phyloP scores from a whole-genome alignment of 2,797 vertebrate species.

The Rhinoraja longicauda region DNA sequence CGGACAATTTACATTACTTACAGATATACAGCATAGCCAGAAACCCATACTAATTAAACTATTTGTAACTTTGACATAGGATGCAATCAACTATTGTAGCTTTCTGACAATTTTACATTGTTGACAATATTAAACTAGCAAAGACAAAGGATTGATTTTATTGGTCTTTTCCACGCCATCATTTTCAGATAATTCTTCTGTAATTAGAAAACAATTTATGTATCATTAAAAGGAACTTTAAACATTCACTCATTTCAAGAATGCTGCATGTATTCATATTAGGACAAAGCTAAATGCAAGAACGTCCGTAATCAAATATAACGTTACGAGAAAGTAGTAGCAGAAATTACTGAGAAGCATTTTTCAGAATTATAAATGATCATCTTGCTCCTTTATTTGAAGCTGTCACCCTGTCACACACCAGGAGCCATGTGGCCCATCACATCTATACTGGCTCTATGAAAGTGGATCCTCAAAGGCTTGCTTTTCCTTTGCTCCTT shows the following conservation, averaged over 20 bases:
- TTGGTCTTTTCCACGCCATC: neutral
- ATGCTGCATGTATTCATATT: neutral
- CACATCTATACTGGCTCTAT: no score
- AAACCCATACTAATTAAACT: neutral
- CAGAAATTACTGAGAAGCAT: neutral
- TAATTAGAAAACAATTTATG: neutral
- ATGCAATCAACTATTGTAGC: neutral
- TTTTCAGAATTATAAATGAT: neutral
- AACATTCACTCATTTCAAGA: neutral
- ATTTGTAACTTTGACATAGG: neutral
- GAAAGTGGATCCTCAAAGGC: no score
- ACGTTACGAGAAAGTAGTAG: neutral
- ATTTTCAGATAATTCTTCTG: conserved; percentile 13
- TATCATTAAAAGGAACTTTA: neutral
- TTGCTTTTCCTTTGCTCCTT: no score
- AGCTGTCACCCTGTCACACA: no score
- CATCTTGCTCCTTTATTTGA: neutral
- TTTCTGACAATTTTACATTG: neutral
- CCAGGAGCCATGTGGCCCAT: no score
- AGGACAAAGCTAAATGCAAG: neutral
- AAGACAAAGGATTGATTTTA: neutral
- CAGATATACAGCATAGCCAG: conserved; percentile 25
- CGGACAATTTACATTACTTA: conserved; percentile 33
- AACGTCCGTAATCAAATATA: neutral
- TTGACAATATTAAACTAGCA: neutral